phyloP scores from a whole-genome alignment of 2,797 vertebrate genomes.

The Oryzias dopingdopingensis region DNA sequence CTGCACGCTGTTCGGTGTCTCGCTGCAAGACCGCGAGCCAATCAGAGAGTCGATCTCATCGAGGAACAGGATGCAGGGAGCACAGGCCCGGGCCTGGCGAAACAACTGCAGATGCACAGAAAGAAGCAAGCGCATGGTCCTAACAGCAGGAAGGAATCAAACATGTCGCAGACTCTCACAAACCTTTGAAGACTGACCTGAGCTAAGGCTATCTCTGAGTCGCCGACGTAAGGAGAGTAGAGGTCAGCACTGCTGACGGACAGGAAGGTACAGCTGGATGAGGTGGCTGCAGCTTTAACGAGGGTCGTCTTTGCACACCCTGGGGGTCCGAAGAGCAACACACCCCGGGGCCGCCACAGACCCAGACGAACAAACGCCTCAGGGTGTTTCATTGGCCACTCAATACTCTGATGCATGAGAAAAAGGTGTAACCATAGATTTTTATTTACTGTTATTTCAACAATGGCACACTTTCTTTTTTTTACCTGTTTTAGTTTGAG shows the following conservation, averaged over 20 bases:
- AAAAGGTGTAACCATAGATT: not conserved
- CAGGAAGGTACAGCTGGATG: conserved; percentile 86
- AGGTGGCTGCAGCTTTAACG: conserved; percentile 84
- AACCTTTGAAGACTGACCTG: conserved; percentile 76
- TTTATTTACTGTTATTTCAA: not conserved
- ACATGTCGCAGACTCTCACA: not conserved
- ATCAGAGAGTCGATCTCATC: conserved; percentile 96
- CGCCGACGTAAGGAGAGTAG: conserved; percentile 90
- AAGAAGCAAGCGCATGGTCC: not conserved
- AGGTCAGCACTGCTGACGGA: conserved; percentile 90
- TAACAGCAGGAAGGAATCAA: not conserved
- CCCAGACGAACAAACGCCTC: conserved; percentile 88
- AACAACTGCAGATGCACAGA: conserved; percentile 80
- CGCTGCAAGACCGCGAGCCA: conserved; percentile 79
- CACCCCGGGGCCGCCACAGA: conserved; percentile 82
- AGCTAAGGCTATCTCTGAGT: conserved; percentile 90
- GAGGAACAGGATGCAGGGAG: conserved; percentile 92
- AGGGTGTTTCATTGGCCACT: conserved; percentile 92
- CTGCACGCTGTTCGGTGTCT: conserved; percentile 73
- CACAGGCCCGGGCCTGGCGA: conserved; percentile 86
- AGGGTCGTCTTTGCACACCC: conserved; percentile 95
- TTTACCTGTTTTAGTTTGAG: conserved; percentile 88
- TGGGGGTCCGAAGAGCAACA: conserved; percentile 90
- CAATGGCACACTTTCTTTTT: not conserved
- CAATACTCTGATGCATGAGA: conserved; percentile 76